phyloP scores from a whole-genome alignment of 2,888 invertebrate genomes.

The Pterostichus madidus region DNA sequence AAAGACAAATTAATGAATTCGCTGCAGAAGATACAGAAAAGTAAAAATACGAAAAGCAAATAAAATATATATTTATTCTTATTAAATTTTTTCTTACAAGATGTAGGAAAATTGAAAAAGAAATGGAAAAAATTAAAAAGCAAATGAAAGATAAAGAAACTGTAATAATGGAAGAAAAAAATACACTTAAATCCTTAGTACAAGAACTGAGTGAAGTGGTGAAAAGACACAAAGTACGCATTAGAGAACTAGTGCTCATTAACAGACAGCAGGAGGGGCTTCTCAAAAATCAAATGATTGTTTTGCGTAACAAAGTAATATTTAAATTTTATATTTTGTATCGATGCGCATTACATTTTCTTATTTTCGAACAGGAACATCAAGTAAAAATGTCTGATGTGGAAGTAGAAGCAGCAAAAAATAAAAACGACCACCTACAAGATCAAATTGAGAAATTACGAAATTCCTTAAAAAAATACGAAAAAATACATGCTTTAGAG shows the following conservation, averaged over 20 bases:
- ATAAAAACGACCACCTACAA: conserved; percentile 18
- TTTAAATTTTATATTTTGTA: neutral
- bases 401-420: conserved; percentile 19
- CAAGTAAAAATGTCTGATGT: conserved; percentile 36
- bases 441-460: conserved; percentile 45
- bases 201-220: conserved; percentile 67
- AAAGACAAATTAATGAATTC: conserved; percentile 19
- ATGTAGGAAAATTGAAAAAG: conserved; percentile 65
- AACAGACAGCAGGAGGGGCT: conserved; percentile 68
- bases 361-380: conserved; percentile 35
- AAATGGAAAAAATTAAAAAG: conserved; percentile 64
- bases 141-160: conserved; percentile 67
- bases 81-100: conserved; percentile 22
- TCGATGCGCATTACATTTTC: neutral
- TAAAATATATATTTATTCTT: too few relatives aligned
- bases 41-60: neutral
- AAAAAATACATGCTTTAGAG: neutral
- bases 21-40: conserved; percentile 7
- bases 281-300: conserved; percentile 67
- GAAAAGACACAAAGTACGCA: conserved; percentile 67
- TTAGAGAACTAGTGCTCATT: conserved; percentile 67
- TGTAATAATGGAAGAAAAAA: conserved; percentile 67
- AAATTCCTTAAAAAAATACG: conserved; percentile 8
- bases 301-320: conserved; percentile 68
- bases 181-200: conserved; percentile 67